Conservation (phyloP, 2,113 vertebrate genomes). For the Mus spicilegus region DNA sequence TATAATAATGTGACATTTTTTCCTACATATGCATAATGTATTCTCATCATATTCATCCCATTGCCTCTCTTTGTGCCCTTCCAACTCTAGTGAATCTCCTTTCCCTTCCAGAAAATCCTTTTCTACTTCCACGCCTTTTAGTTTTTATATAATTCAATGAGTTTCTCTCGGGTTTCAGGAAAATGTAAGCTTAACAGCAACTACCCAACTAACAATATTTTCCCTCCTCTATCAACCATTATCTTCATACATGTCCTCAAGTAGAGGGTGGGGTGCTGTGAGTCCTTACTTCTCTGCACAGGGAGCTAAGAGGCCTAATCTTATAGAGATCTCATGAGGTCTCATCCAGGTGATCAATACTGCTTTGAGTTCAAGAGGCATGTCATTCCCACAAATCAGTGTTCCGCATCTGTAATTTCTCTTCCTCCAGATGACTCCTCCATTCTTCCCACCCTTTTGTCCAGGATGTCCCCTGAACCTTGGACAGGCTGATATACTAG, state of each 20-base stretch:
- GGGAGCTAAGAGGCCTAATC: not conserved
- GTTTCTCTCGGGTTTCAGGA: not conserved
- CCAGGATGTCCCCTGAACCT: not conserved
- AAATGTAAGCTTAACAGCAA: not conserved
- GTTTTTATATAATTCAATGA: not conserved
- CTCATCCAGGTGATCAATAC: not conserved
- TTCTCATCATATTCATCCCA: not conserved
- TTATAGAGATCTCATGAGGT: not conserved
- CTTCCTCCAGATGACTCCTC: not conserved
- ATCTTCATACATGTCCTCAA: not conserved
- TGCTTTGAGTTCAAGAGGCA: not conserved
- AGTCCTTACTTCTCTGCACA: not conserved
- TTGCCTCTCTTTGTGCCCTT: too few species aligned
- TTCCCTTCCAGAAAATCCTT: not conserved
- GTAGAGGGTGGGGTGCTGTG: not conserved
- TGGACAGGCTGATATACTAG: not conserved
- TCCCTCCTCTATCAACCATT: not conserved
- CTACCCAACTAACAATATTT: not conserved
- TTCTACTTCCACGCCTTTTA: too few species aligned
- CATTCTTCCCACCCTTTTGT: not conserved
- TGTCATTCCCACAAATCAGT: too few species aligned
- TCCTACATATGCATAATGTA: not conserved
- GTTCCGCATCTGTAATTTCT: not conserved
- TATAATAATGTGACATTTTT: not conserved
- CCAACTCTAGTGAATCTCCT: not conserved